Conservation (phyloP, 2,113 vertebrate species). For the Mus musculus region GRCm39 chr13:53022001-53022500, state of each 20-base stretch:
- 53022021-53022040: background rate
- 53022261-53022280: background rate
- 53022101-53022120: background rate
- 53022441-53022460: background rate
- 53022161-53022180: background rate
- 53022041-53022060: background rate
- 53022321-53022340: background rate
- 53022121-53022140: background rate
- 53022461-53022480: background rate
- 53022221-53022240: background rate
- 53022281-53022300: background rate
- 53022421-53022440: background rate
- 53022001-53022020: background rate
- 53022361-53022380: background rate
- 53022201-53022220: background rate
- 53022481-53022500: background rate
- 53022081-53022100: background rate
- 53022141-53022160: background rate
- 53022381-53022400: background rate
- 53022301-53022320: background rate
- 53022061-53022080: background rate
- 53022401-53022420: background rate
- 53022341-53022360: background rate
- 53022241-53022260: background rate
- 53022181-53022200: background rate